Percentiles rank a stretch among this genome's conserved stretches.
Conservation (phyloP, 2,888 invertebrate species). For the Piscicola geometra region DNA sequence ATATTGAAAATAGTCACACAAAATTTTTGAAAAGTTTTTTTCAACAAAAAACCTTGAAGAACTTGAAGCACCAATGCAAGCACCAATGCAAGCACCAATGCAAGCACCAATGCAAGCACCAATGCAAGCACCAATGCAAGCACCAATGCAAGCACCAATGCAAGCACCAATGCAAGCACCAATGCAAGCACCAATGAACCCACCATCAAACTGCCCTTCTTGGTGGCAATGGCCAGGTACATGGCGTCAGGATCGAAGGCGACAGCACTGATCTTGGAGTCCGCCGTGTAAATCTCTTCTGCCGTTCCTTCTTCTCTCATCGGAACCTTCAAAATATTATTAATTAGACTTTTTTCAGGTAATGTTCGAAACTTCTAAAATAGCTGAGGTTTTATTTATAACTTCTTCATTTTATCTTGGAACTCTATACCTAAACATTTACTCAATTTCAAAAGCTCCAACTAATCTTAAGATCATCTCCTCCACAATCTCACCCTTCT, state of each 20-base stretch:
- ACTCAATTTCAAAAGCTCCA: conserved; percentile 25
- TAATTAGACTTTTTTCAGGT: no score
- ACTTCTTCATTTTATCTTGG: no score
- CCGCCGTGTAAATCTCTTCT: not conserved
- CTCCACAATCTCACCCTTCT: conserved; percentile 11
- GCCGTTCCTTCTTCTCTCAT: no score
- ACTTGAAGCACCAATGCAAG: no score
- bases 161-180: not conserved
- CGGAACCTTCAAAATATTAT: no score
- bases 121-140: not conserved
- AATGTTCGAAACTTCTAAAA: no score
- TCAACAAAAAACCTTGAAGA: no score
- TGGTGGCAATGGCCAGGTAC: not conserved
- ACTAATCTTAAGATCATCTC: conserved; percentile 26
- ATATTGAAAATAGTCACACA: no score
- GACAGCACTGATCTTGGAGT: not conserved
- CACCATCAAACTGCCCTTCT: not conserved
- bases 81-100: no score
- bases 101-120: no score
- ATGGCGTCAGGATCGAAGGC: not conserved
- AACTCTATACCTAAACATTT: not conserved
- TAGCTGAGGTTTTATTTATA: no score
- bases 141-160: not conserved
- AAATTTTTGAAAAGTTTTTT: no score
- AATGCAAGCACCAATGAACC: not conserved